phyloP scores from a whole-genome alignment of 2,888 invertebrate species.

The Malthinus flaveolus region DNA sequence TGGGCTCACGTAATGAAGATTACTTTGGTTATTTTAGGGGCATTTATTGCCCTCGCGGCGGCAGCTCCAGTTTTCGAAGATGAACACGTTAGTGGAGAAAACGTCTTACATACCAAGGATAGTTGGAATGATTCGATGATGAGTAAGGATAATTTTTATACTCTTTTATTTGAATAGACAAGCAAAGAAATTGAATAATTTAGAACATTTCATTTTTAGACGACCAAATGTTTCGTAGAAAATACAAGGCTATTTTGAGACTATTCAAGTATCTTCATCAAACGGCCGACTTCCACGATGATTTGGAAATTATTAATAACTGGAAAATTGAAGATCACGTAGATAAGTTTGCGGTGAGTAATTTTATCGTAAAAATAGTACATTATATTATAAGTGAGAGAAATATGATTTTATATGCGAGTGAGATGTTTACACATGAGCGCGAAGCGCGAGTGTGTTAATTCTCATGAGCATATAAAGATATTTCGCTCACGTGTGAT shows the following conservation, averaged over 20 bases:
- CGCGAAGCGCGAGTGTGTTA: no score
- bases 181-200: not conserved
- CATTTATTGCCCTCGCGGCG: not conserved
- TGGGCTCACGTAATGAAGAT: not conserved
- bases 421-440: no score
- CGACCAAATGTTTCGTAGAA: slow-evolving; percentile 9
- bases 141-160: not conserved
- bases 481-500: no score
- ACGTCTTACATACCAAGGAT: not conserved
- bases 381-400: no score
- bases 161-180: not conserved
- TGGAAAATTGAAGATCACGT: slow-evolving; percentile 54
- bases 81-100: not conserved
- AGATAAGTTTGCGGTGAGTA: slow-evolving; percentile 50
- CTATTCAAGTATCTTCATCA: slow-evolving; percentile 67
- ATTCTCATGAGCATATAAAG: no score
- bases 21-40: not conserved
- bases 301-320: slow-evolving; percentile 59
- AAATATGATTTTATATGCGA: no score
- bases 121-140: not conserved
- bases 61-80: not conserved
- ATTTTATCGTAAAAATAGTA: not conserved
- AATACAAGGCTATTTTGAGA: slow-evolving; percentile 57
- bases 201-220: not conserved
- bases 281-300: slow-evolving; percentile 58